Evolutionary conservation across 2,113 vertebrate species (phyloP).

Genomic region (Fukomys damarensis): DNA sequence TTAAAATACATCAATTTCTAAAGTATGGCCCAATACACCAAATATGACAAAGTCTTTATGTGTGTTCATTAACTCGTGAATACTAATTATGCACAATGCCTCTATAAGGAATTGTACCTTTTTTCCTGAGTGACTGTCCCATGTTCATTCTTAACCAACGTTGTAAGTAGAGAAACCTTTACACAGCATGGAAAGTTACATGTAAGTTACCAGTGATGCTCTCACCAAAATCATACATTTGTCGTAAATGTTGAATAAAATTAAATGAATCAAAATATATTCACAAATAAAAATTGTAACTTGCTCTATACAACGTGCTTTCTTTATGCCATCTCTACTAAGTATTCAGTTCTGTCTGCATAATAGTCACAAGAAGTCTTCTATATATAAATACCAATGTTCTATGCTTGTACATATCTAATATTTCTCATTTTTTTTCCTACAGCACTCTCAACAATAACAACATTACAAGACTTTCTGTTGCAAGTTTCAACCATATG

Average conservation of each 20-base stretch:
- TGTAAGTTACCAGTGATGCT: not conserved
- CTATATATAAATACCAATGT: not conserved
- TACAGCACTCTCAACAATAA: conserved; percentile 98
- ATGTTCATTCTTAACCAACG: not conserved
- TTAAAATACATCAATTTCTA: not conserved
- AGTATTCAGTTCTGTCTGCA: not conserved
- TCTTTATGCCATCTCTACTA: not conserved
- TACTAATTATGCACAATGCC: not conserved
- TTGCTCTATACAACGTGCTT: not conserved
- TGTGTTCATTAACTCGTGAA: not conserved
- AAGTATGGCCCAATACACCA: not conserved
- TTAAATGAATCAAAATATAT: not conserved
- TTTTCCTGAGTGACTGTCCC: not conserved
- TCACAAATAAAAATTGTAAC: not conserved
- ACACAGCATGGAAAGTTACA: not conserved
- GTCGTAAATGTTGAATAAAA: not conserved
- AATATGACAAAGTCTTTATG: not conserved
- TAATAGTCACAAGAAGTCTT: not conserved
- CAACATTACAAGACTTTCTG: conserved; percentile 97
- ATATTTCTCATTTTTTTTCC: conserved; percentile 74
- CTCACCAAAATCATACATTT: not conserved
- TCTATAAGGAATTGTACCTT: not conserved
- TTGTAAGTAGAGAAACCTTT: not conserved
- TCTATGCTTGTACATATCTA: not conserved
- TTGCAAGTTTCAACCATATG: conserved; percentile 99